Conservation (phyloP, 1,140 invertebrate species). For the Rhizoglyphus robini region DNA sequence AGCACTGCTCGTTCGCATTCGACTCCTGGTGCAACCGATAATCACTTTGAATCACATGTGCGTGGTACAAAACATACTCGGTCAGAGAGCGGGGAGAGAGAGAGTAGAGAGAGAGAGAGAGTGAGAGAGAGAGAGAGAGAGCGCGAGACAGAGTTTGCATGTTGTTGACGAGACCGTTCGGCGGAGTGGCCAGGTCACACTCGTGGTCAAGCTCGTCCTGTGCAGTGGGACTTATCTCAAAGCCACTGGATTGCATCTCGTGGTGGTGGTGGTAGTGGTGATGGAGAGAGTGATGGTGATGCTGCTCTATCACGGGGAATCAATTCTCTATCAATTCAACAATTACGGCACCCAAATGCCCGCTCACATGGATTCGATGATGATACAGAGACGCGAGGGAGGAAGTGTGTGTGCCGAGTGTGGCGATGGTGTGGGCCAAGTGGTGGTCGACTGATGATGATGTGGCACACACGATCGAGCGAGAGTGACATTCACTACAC, state of each 20-base stretch:
- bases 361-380: too few species aligned
- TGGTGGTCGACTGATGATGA: too few species aligned
- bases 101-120: background rate
- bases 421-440: too few species aligned
- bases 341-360: too few species aligned
- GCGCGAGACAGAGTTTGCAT: too few species aligned
- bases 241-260: background rate
- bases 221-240: background rate
- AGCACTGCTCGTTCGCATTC: slow-evolving; percentile 57
- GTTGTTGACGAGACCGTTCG: background rate
- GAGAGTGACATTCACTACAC: too few species aligned
- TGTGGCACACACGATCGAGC: too few species aligned
- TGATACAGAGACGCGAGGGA: too few species aligned
- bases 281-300: background rate
- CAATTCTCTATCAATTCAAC: too few species aligned
- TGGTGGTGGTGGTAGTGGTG: background rate
- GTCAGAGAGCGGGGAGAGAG: background rate
- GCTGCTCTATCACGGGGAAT: too few species aligned
- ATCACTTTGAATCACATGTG: slow-evolving; percentile 46
- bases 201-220: background rate
- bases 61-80: slow-evolving; percentile 18
- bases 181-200: background rate
- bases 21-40: slow-evolving; percentile 64
- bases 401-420: too few species aligned
- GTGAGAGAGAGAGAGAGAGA: too few species aligned